Base-by-base conservation (phyloP, 2,113 vertebrate genomes). In the Empidonax traillii region DNA sequence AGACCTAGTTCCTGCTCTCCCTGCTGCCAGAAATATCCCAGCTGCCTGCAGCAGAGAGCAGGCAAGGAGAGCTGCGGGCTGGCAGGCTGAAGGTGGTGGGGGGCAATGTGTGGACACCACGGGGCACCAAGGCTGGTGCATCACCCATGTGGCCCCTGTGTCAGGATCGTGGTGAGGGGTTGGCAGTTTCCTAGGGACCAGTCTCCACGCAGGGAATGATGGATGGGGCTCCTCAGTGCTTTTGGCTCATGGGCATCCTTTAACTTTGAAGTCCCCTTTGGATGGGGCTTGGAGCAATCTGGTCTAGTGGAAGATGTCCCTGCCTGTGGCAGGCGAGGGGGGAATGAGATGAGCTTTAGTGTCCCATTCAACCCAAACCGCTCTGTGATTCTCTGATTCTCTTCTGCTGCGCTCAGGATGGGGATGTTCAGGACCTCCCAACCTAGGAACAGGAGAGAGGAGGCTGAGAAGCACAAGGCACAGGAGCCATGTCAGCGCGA, bases 1-100 rank as follows among this genome's bases (percentile, higher is more conserved):
- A 91, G 63, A 88, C 88, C 92, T 67, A 75, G 31, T 86, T 97
- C 79, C 82, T 85, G 44, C 56, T 93, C 41, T 82, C 49, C 30
- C 41, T n/a, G 72, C 58, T 88, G 75, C 92, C 77, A 85, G 90
- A 85, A 94, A 82, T 83, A 76, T 65, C 53, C 49, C 53, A 12
- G 52, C 58, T 62, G 66, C 58, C 74, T 61, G 90, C 66, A 68
- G 74, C 0, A 3, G 73, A 35, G 77, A 56, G 46, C 51, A 31
- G 51, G 56, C 5, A 3, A 71, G 85, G 74, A 65, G 31, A 43
- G 47, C 20, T 19, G 25, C 3, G 3, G 51, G 35, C 37, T 58
- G 79, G 51, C 1, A 3, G 71, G 68, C 52, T 75, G n/a, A 7
- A 27, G 1, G 6, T 1, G 3, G 12, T 1, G 2, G 47, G 56